Conservation (phyloP, 2,797 vertebrate genomes). For the Gambusia yucatana region DNA sequence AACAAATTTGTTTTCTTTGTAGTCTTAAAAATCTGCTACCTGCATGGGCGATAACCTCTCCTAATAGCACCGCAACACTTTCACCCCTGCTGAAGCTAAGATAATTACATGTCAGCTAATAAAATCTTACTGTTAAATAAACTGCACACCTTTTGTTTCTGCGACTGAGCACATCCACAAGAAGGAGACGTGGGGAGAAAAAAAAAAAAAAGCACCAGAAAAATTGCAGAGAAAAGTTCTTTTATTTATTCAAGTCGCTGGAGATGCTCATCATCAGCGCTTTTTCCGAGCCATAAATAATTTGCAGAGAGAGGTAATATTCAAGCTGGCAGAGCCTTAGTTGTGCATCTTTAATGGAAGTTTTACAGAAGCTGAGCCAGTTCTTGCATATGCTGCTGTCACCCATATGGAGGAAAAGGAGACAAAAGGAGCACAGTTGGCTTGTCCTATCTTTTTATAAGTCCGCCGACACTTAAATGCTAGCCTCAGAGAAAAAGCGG, state of each 20-base stretch:
- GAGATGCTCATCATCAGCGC: conserved; percentile 81
- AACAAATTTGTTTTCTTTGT: conserved; percentile 17
- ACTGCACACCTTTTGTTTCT: conserved; percentile 60
- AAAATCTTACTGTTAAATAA: conserved; percentile 46
- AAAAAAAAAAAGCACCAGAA: conserved; percentile 16
- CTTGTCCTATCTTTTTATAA: conserved; percentile 82
- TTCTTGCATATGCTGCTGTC: conserved; percentile 83
- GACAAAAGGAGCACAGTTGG: conserved; percentile 84
- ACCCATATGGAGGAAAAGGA: conserved; percentile 81
- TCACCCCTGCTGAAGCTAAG: conserved; percentile 32
- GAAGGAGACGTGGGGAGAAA: not conserved
- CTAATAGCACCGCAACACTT: conserved; percentile 29
- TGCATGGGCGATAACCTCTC: conserved; percentile 15
- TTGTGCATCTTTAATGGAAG: conserved; percentile 90
- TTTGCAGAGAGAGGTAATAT: conserved; percentile 87
- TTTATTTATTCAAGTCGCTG: conserved; percentile 78
- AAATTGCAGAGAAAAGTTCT: conserved; percentile 74
- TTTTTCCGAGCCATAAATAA: conserved; percentile 87
- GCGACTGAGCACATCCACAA: conserved; percentile 29
- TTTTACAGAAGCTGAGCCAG: conserved; percentile 87
- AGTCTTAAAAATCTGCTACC: conserved; percentile 28
- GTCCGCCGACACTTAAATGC: conserved; percentile 83
- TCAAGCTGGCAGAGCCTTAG: conserved; percentile 88
- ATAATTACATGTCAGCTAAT: conserved; percentile 43
- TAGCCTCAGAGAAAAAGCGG: conserved; percentile 81